A percentile compares a stretch with the other conserved stretches of the same genome.
Conservation (phyloP, 2,888 invertebrate genomes). For the Synergus japonicus region DNA sequence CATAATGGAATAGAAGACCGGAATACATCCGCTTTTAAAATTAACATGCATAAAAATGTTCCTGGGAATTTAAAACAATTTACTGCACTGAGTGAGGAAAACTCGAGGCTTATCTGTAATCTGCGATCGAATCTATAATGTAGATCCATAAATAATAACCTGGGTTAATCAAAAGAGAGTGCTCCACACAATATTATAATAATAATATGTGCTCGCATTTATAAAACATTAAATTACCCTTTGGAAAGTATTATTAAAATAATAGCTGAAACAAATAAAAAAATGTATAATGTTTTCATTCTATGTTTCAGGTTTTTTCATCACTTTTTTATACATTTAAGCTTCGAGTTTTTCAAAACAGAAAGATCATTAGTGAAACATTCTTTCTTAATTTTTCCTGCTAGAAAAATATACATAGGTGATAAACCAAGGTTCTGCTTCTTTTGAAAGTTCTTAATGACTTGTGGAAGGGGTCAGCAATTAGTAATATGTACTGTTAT, state of each 20-base stretch:
- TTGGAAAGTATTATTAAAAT: slow-evolving; percentile 26
- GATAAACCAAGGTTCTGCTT: slow-evolving; percentile 28
- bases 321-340: neutral
- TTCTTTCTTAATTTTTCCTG: neutral
- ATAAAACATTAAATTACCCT: slow-evolving; percentile 29
- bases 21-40: slow-evolving; percentile 9
- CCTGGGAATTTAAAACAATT: slow-evolving; percentile 17
- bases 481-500: slow-evolving; percentile 24
- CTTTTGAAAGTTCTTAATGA: slow-evolving; percentile 12
- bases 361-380: slow-evolving; percentile 25
- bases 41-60: neutral
- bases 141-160: neutral
- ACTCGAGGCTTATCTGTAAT: slow-evolving; percentile 33
- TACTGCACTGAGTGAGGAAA: slow-evolving; percentile 4
- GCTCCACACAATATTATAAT: neutral
- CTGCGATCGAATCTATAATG: slow-evolving; percentile 22
- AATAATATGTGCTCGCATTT: slow-evolving; percentile 7
- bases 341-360: neutral
- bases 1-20: neutral
- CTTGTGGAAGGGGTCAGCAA: slow-evolving; percentile 4
- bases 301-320: neutral
- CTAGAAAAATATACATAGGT: neutral
- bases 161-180: slow-evolving; percentile 30
- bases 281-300: neutral
- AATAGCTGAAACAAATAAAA: slow-evolving; percentile 21